Conservation (phyloP, 1,140 invertebrate genomes). For the Drosophila bipectinata region DNA sequence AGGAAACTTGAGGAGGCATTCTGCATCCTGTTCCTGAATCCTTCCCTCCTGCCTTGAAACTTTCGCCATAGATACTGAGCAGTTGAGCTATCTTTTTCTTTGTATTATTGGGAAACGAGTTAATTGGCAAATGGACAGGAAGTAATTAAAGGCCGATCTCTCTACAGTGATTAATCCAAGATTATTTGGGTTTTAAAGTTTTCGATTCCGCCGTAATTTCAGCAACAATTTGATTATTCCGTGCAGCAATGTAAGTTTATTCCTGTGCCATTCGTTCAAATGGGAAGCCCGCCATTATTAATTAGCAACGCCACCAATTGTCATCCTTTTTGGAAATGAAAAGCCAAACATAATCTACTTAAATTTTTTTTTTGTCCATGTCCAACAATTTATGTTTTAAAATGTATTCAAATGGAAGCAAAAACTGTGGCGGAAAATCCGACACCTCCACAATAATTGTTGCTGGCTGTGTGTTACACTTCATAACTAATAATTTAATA, state of each 20-base stretch:
- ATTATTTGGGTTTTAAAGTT: neutral
- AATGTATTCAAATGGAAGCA: constrained; percentile 5
- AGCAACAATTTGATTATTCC: constrained; percentile 11
- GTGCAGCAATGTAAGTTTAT: neutral
- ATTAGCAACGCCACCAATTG: constrained; percentile 33
- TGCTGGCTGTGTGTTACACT: constrained; percentile 36
- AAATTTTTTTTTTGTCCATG: constrained; percentile 34
- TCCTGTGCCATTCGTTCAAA: neutral
- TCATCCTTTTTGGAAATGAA: constrained; percentile 29
- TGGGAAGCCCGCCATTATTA: constrained; percentile 18
- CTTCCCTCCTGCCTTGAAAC: constrained; percentile 4
- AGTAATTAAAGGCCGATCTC: neutral
- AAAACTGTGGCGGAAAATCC: neutral
- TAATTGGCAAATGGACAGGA: constrained; percentile 48
- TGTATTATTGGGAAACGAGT: constrained; percentile 10
- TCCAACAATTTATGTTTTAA: constrained; percentile 14
- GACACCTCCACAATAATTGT: constrained; percentile 17
- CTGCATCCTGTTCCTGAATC: neutral
- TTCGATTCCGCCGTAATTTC: constrained; percentile 1
- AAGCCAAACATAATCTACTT: constrained; percentile 34
- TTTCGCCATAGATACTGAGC: constrained; percentile 13
- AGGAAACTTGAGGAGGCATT: constrained; percentile 13
- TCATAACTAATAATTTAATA: constrained; percentile 80
- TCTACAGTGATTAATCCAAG: constrained; percentile 3
- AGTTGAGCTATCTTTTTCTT: neutral